Percentiles rank a stretch among this genome's conserved stretches.
Evolutionary conservation across 2,888 invertebrate species (phyloP).

Genomic region (Erpobdella octoculata): DNA sequence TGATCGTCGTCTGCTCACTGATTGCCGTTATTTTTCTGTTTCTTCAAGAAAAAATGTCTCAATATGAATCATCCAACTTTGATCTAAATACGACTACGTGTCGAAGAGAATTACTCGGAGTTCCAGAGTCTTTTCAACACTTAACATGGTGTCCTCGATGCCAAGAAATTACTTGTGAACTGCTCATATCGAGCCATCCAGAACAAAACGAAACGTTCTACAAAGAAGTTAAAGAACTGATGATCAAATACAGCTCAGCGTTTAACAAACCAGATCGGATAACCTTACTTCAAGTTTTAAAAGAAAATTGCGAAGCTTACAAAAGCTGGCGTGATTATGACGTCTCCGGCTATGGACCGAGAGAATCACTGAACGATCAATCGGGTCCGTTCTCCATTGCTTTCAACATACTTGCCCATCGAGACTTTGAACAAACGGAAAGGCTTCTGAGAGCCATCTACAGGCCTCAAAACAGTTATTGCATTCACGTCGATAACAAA

Average conservation of each 20-base stretch:
- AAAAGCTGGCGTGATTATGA: slow-evolving; percentile 21
- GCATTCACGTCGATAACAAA: slow-evolving; percentile 47
- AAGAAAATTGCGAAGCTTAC: slow-evolving; percentile 3
- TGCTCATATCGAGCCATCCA: background rate
- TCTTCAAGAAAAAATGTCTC: no score
- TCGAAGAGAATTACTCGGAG: no score
- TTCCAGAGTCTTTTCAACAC: background rate
- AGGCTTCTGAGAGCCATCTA: slow-evolving; percentile 45
- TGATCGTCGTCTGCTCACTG: no score
- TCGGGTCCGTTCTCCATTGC: slow-evolving; percentile 17
- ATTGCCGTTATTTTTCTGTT: no score
- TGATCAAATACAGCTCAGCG: background rate
- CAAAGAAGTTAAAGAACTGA: background rate
- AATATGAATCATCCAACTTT: no score
- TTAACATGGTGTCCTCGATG: background rate
- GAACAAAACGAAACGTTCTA: background rate
- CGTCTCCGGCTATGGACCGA: background rate
- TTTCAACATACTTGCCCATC: slow-evolving; percentile 14
- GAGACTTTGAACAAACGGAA: slow-evolving; percentile 40
- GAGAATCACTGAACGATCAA: background rate
- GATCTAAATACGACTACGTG: no score
- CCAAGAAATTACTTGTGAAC: background rate
- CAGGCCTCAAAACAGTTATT: slow-evolving; percentile 46
- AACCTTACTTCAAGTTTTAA: background rate
- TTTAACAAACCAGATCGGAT: background rate